Conservation (phyloP, 1,140 invertebrate species). For the Rhopalosiphum padi region DNA sequence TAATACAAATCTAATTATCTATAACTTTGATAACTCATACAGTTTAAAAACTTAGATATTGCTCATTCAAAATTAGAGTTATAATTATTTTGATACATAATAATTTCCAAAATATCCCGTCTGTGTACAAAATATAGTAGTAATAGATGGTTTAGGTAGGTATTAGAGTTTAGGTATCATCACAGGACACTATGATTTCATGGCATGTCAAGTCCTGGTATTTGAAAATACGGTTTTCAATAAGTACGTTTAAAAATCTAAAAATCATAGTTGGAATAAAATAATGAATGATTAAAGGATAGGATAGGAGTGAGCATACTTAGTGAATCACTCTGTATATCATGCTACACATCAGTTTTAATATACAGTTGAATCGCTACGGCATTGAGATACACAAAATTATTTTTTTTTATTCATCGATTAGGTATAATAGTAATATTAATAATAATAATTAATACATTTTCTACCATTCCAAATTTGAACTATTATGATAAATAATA, state of each 20-base stretch:
- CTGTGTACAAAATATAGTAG: neutral
- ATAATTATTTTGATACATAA: too few species aligned
- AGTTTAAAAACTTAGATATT: too few species aligned
- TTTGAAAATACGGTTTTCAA: neutral
- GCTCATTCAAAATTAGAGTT: too few species aligned
- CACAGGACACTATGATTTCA: neutral
- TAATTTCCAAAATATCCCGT: neutral
- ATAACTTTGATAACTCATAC: too few species aligned
- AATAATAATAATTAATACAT: neutral
- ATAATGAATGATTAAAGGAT: neutral
- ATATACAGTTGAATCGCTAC: neutral
- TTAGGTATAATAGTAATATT: neutral
- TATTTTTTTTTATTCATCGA: neutral
- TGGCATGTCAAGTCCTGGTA: neutral
- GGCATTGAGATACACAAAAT: neutral
- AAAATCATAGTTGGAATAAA: neutral
- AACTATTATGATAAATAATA: neutral
- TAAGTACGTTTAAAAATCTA: neutral
- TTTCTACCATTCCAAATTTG: neutral
- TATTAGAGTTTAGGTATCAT: neutral
- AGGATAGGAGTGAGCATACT: neutral
- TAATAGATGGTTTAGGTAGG: neutral
- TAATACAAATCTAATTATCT: too few species aligned
- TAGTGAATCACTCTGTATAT: neutral
- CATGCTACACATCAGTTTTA: neutral